phyloP scores from a whole-genome alignment of 2,113 vertebrate species.

The Psittacara wagleri region DNA sequence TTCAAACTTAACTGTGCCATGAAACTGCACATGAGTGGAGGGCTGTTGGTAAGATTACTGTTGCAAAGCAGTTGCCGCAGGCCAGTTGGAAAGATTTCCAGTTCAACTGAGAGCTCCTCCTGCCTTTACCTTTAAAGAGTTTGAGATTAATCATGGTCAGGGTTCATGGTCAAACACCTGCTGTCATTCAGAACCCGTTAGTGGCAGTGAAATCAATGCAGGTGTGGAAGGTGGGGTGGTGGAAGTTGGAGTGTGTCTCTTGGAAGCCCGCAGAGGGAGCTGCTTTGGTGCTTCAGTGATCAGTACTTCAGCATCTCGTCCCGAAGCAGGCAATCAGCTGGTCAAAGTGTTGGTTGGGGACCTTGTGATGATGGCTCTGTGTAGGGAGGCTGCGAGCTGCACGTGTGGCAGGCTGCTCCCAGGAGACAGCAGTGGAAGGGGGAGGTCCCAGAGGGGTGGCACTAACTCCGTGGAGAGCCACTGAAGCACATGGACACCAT shows the following conservation, averaged over 20 bases:
- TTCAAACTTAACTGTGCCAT: slow-evolving; percentile 55
- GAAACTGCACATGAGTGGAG: background rate
- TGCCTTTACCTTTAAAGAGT: background rate
- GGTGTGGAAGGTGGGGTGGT: background rate
- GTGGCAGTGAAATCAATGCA: background rate
- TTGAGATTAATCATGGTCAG: background rate
- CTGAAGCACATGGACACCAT: background rate
- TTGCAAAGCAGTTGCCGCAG: background rate
- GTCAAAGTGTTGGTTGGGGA: background rate
- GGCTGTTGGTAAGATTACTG: background rate
- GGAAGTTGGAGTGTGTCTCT: background rate
- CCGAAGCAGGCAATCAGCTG: background rate
- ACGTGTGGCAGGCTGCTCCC: background rate
- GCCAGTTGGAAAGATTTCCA: background rate
- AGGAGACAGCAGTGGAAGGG: background rate
- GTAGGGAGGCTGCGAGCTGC: background rate
- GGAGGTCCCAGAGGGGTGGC: background rate
- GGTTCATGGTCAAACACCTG: background rate
- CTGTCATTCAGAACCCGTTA: background rate
- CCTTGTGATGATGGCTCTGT: fast-evolving
- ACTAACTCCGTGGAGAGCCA: background rate
- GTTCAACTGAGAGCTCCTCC: background rate
- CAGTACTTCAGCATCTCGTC: background rate
- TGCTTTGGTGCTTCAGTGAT: background rate
- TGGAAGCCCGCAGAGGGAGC: background rate